A percentile compares a stretch with the other conserved stretches of the same genome.
These are phyloP conservation scores for Torymus aiolomorphi DNA, from an alignment of 2,888 invertebrate genomes.

Conservation along the genomic window DNA sequence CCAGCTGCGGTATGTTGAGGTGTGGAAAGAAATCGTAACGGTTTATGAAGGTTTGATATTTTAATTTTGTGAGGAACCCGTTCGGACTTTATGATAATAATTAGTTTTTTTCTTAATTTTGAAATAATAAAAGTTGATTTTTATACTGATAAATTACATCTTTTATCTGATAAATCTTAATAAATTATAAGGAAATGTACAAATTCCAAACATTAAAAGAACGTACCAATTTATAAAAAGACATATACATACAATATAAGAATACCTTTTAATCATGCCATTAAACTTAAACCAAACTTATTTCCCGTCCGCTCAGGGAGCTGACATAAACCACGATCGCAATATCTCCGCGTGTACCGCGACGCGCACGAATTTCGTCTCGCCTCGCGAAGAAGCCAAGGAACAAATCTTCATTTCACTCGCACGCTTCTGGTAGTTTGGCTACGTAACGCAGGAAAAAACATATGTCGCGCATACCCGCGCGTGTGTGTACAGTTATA, in stretches of 20 bases:
- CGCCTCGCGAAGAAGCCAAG: constrained; percentile 58
- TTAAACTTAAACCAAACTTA: constrained; percentile 11
- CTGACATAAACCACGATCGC: constrained; percentile 55
- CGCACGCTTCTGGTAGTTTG: constrained; percentile 40
- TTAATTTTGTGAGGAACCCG: no score
- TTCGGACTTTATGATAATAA: no score
- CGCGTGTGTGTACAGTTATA: constrained; percentile 67
- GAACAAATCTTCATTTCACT: constrained; percentile 72
- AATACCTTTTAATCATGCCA: no score
- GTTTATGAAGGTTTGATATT: background rate
- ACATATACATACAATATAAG: no score
- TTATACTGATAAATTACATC: no score
- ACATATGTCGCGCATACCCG: constrained; percentile 51
- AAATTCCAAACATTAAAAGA: no score
- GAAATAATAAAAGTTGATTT: no score
- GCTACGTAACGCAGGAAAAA: constrained; percentile 31
- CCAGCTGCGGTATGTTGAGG: constrained; percentile 25
- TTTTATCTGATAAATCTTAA: no score
- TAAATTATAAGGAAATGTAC: no score
- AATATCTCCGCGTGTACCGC: constrained; percentile 53
- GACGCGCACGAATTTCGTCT: constrained; percentile 27
- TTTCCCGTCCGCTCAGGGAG: constrained; percentile 1
- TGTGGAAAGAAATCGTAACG: constrained; percentile 26
- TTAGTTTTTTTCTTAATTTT: no score
- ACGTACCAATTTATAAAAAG: no score